Percentiles rank a stretch among this genome's conserved stretches.
Conservation (phyloP, 2,113 vertebrate genomes). For the Macaca nemestrina region DNA sequence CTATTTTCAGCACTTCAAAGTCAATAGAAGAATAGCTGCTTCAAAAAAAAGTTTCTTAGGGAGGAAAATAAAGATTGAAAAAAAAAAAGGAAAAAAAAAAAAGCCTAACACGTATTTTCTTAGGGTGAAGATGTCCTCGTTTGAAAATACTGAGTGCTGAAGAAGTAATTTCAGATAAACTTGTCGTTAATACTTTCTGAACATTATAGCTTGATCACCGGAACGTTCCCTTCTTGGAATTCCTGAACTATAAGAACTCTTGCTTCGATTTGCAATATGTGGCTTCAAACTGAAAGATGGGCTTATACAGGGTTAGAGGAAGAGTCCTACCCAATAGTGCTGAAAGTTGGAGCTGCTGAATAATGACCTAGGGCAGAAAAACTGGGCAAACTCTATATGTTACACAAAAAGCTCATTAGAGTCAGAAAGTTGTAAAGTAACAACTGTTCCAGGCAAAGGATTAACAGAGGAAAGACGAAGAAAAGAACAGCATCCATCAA, state of each 20-base stretch:
- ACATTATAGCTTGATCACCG: background rate
- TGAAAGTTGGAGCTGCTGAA: background rate
- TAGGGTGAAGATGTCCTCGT: background rate
- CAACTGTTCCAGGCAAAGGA: background rate
- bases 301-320: background rate
- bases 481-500: background rate
- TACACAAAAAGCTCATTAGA: background rate
- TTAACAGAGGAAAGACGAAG: background rate
- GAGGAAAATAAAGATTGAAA: background rate
- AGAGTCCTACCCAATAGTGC: background rate
- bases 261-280: background rate
- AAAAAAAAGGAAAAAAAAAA: background rate
- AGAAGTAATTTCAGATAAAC: background rate
- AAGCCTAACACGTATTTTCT: background rate
- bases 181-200: background rate
- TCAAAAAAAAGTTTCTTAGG: background rate
- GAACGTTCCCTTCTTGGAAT: background rate
- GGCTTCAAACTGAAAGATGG: background rate
- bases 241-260: background rate
- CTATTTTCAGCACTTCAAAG: conserved; percentile 72
- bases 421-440: background rate
- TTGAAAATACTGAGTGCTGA: conserved; percentile 5
- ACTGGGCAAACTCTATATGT: background rate
- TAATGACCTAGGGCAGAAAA: background rate
- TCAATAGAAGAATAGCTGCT: conserved; percentile 42